Percentiles rank a stretch among this genome's conserved stretches.
These are phyloP conservation scores for Strigamia crassipes DNA, from an alignment of 2,888 invertebrate genomes.

Conservation along the genomic window DNA sequence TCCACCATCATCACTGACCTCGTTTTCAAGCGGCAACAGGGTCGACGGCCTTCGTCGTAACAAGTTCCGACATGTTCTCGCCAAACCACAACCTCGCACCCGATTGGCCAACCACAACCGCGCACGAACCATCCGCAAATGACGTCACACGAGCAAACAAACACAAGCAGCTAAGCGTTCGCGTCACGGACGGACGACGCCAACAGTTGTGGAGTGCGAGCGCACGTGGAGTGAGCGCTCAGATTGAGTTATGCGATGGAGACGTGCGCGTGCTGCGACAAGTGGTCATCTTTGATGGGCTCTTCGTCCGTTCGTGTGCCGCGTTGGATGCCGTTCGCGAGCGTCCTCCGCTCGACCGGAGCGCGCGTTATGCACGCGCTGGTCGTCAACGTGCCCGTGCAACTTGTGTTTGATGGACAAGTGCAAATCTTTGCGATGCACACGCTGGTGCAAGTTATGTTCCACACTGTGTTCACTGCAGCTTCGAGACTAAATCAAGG, in stretches of 20 bases:
- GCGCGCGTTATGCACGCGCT: neutral
- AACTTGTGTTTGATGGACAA: conserved; percentile 14
- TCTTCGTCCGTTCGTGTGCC: conserved; percentile 11
- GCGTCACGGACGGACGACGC: neutral
- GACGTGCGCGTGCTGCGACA: conserved; percentile 4
- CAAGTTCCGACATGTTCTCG: neutral
- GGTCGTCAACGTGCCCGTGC: neutral
- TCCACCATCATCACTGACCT: conserved; percentile 22
- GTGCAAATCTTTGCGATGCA: neutral
- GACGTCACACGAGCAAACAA: neutral
- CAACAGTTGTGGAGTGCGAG: neutral
- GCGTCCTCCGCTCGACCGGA: neutral
- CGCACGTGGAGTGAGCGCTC: neutral
- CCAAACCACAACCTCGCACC: neutral
- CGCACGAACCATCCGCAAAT: neutral
- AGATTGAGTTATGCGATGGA: conserved; percentile 35
- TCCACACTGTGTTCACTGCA: neutral
- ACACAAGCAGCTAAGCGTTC: neutral
- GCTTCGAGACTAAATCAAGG: neutral
- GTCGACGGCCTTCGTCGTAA: conserved; percentile 22
- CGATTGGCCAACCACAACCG: neutral
- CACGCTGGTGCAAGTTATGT: neutral
- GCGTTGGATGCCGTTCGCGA: neutral
- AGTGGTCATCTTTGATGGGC: neutral
- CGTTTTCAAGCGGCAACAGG: neutral